Base-by-base conservation (phyloP, 2,888 invertebrate genomes). In the Blastobasis adustella region DNA sequence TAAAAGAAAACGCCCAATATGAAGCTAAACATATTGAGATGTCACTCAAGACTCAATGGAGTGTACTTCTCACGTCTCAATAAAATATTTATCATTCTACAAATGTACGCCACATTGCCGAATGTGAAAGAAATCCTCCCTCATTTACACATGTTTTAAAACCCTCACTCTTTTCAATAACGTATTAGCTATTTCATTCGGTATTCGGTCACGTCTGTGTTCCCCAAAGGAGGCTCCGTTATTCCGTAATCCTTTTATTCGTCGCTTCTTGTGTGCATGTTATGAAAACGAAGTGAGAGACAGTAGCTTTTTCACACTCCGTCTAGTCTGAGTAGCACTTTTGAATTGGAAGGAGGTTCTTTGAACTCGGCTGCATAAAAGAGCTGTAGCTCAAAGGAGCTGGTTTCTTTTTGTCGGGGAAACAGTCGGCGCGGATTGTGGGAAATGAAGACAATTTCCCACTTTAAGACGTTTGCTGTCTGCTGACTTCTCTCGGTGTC, bases 31-130 rank as follows among this genome's bases (percentile, higher is more conserved):
- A 68, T 68, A 71, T 73, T 71, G 67, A 67, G 70, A 74, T 65
- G 73, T 76, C 69, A 69, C 71, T 71, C 62, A 58, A 56, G 63
- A 67, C 69, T 71, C 71, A 74, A 74, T 71, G 68, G 71, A 59
- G 67, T 65, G 73, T 66, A 67, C 66, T 66, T 64, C 54, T 55
- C 63, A 64, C 66, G 62, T 54, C 51, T 56, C 58, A 63, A 65
- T 72, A 63, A 75, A 74, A 74, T 75, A 76, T 76, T 71, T 74
- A 73, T 65, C 67, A 69, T 68, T 68, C 62, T 67, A 62, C 58
- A 53, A 54, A 58, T 61, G 57, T 67, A 67, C 37, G 48, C 43
- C 6, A 44, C 8, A 44, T 10, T 1, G 6, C 6, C 9, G 42
- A 10, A 42, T 37, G 8, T 10, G 41, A 40, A 47, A 43, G 50